Base-by-base conservation (phyloP, 1,140 invertebrate species). In the Heliconius nattereri region DNA sequence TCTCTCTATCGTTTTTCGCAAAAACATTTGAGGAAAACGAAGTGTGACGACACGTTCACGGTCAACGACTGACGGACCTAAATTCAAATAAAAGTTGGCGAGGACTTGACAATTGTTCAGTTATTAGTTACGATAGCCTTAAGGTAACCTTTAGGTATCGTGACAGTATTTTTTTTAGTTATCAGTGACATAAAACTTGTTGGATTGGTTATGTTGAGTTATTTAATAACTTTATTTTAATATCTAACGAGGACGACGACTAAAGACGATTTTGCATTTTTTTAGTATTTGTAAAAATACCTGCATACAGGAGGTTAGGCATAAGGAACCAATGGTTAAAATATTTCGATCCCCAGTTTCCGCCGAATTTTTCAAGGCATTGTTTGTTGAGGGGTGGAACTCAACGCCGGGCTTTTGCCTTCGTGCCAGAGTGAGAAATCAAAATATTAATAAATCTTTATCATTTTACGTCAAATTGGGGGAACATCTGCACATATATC, bases 21-120 rank as follows among this genome's bases (percentile, higher is more conserved):
- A 66, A 66, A 66, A 66, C 26, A n/a, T 16, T 78, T 45, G 57
- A 72, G 83, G 78, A 82, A 80, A 80, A 70, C 2, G 29, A 45
- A 5, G 20, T 26, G 20, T 45, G 40, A 29, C 26, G 37, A 49
- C 16, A 20, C n/a, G 23, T 52, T 52, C 35, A 26, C 9, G 54
- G 54, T 16, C 60, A 16, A 66, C 26, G 60, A 29, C 23, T 66
- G 23, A 32, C 32, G 3, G 32, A 35, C 32, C 32, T 7, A 6
- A 29, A 29, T 66, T 29, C 9, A 66, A 66, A 29, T 26, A 66
- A 29, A 16, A 26, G 11, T 66, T 66, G 11, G 60, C 60, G 8
- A 11, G 23, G 54, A 13, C 60, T 66, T 13, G 23, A 13, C 60
- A 29, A 66, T 66, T 66, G 60, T 66, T 66, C 9, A 23, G 60